These are phyloP conservation scores for Eulithis testata DNA, from an alignment of 2,888 invertebrate genomes.

Conservation along the genomic window DNA sequence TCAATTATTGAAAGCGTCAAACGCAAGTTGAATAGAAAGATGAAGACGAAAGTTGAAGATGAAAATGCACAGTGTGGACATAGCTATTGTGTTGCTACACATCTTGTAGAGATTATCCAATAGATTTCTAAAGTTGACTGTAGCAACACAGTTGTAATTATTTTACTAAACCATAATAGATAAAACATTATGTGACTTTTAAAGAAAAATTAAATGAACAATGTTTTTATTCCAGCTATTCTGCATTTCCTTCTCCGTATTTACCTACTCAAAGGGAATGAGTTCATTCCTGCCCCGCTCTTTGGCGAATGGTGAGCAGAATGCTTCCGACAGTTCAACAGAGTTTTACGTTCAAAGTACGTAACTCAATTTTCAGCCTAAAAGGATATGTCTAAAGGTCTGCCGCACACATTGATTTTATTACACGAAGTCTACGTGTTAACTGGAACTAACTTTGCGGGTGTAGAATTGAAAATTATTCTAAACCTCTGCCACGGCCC, in stretches of 20 bases:
- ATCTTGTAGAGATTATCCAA: too few relatives aligned
- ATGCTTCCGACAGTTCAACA: constrained; percentile 11
- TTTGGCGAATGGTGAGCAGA: neutral
- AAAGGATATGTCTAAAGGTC: constrained; percentile 28
- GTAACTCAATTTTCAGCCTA: constrained; percentile 44
- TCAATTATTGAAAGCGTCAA: too few relatives aligned
- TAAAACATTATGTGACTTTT: too few relatives aligned
- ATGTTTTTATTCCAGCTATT: neutral
- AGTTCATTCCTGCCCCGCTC: neutral
- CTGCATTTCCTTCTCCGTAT: neutral
- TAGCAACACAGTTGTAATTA: too few relatives aligned
- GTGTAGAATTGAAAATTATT: constrained; percentile 44
- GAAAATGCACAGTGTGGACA: too few relatives aligned
- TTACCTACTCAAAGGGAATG: neutral
- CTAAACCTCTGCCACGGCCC: constrained; percentile 12
- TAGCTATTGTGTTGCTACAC: too few relatives aligned
- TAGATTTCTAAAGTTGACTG: too few relatives aligned
- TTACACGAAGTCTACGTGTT: constrained; percentile 35
- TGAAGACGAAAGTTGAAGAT: too few relatives aligned
- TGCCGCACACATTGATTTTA: constrained; percentile 39
- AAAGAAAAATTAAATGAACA: too few relatives aligned
- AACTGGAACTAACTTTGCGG: constrained; percentile 2
- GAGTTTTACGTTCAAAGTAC: constrained; percentile 30
- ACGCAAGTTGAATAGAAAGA: too few relatives aligned
- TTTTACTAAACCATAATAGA: too few relatives aligned